Base-by-base conservation (phyloP, 1,140 invertebrate genomes). In the Nixonia krombeini region DNA sequence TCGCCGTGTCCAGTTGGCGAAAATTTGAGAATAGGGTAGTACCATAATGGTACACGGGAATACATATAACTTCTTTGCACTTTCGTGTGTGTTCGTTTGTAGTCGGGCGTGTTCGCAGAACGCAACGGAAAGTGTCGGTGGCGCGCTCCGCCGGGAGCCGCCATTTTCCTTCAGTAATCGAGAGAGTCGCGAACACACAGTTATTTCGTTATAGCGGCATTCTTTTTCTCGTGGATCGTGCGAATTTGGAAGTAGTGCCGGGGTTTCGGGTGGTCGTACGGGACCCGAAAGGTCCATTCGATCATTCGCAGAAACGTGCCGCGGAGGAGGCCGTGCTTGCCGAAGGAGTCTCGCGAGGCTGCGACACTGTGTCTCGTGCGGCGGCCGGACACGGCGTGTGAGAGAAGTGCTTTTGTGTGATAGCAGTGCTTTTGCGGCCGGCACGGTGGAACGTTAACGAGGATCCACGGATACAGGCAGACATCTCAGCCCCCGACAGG, bases 101-200 rank as follows among this genome's bases (percentile, higher is more conserved):
- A 3, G 8, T 9, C 10, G 50, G 55, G 47, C 45, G 33, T 26
- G 8, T 37, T 37, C 35, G 35, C 8, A 9, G 4, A 12, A 13
- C 16, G 47, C 49, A 66, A 66, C 62, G 50, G 59, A 66, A 44
- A 68, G 53, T 52, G 52, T 74, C 74, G 67, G 66, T 67, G 72
- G 69, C 66, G 70, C 74, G 72, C 72, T 72, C 73, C 75, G 75
- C 77, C 79, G 80, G 80, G 79, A 71, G 79, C 76, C 78, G 80
- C 80, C 80, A 82, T 82, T 82, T 82, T 82, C 75, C 73, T 82
- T 73, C 66, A 76, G 76, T 70, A 75, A 80, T 77, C 78, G 75
- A 82, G 75, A 75, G 68, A 81, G 79, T 77, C 56, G 72, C 71
- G 70, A 80, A 57, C 74, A 56, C 74, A 64, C 67, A 70, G 62